Base-by-base conservation (phyloP, 2,888 invertebrate species). In the Cryptosula pallasiana region DNA sequence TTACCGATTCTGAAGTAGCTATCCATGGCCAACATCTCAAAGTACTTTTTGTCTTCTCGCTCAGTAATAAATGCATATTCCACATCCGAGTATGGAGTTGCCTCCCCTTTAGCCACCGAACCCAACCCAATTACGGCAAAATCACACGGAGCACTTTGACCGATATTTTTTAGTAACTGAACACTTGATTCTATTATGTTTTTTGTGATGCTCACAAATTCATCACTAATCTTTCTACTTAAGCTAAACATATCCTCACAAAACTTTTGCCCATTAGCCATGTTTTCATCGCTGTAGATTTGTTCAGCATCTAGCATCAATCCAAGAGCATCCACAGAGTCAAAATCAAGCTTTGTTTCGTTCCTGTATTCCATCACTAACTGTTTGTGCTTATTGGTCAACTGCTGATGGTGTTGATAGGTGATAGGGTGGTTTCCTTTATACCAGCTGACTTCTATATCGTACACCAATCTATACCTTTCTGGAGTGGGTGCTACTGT, bases 1-100 rank as follows among this genome's bases (percentile, higher is more conserved):
- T 55, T 55, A 16, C 55, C 55, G 25, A 55, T 55, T 55, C 55
- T 55, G 23, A 55, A 55, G 23, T 55, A 55, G 23, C 55, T 55
- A 3, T 55, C 55, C 16, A 55, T 25, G 16, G 55, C 55, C 25
- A n/a, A n/a, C n/a, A n/a, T n/a, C n/a, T n/a, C n/a, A n/a, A n/a
- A n/a, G n/a, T n/a, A n/a, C n/a, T n/a, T n/a, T n/a, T n/a, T n/a
- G n/a, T n/a, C n/a, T n/a, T n/a, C n/a, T n/a, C n/a, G n/a, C n/a
- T n/a, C n/a, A n/a, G n/a, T n/a, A n/a, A n/a, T n/a, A n/a, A n/a
- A n/a, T n/a, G n/a, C n/a, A n/a, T n/a, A n/a, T n/a, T n/a, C n/a
- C n/a, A n/a, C n/a, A n/a, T n/a, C n/a, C n/a, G n/a, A n/a, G n/a
- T n/a, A n/a, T n/a, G n/a, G n/a, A n/a, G n/a, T n/a, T n/a, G n/a